Evolutionary conservation across 2,797 vertebrate species (phyloP), one percentile per base, ranked within the genome.

Genomic region (Potorous gilbertii): DNA sequence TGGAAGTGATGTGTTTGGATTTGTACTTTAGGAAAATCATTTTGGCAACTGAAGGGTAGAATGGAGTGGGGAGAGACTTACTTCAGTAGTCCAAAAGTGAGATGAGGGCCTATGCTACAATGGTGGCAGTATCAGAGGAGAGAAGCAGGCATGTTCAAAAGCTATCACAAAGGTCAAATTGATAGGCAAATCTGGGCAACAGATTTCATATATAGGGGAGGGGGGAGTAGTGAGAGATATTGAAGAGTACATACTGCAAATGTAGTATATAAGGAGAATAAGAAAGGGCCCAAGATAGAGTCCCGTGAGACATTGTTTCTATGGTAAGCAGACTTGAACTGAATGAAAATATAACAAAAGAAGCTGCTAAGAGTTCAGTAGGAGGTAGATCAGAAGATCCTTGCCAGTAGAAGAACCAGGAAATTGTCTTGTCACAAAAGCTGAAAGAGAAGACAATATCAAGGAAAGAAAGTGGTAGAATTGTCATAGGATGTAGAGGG

Each of bases 401-500:
- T 52, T 52, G 93, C 90, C 52, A 6, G 46, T n/a, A 93, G 95
- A 56, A 92, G 66, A 55, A 31, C 50, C 29, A 93, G 52, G 40
- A 66, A 29, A 46, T 89, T 90, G 9, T 92, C 3, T 66, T 54
- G n/a, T 59, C 1, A 31, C 90, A 62, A 94, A 93, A 74, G 59
- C 56, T 91, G 46, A 56, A 46, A 92, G 66, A 92, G 57, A 46
- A 52, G 55, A 92, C 28, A 92, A 18, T 94, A 94, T 90, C 2
- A 81, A 57, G 66, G 55, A 90, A 29, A 57, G 55, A 40, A 31
- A 29, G 59, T 62, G 50, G 5, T 93, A 93, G 56, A 92, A 74
- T 62, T 92, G 62, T 29, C 10, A 56, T 24, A 56, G 27, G 24
- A 24, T 57, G 1, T 21, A 28, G 16, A 62, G 50, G 66, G 16